Conservation (phyloP, 2,888 invertebrate species). For the Melipona beecheii region DNA sequence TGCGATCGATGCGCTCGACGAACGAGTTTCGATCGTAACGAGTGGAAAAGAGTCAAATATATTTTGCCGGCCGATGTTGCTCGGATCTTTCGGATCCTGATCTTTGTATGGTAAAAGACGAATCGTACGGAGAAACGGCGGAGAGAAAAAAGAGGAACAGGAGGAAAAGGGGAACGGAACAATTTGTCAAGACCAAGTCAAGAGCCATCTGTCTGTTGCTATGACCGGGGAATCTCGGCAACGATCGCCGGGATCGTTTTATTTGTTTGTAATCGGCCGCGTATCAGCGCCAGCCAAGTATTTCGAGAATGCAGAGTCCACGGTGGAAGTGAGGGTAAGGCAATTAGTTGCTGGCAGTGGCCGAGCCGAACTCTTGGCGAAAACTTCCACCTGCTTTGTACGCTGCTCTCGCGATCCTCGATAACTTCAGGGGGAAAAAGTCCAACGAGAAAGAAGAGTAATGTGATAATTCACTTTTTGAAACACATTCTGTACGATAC, state of each 20-base stretch:
- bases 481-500: neutral
- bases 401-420: neutral
- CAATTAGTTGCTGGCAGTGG: constrained; percentile 69
- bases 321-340: constrained; percentile 58
- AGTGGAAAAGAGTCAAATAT: neutral
- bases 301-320: constrained; percentile 66
- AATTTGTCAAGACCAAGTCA: constrained; percentile 69
- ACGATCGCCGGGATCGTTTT: constrained; percentile 69
- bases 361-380: constrained; percentile 11
- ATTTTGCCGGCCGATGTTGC: neutral
- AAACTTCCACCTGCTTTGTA: constrained; percentile 43
- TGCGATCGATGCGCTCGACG: neutral
- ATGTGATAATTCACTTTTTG: neutral
- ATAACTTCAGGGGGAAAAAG: constrained; percentile 5
- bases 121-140: neutral
- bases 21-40: neutral
- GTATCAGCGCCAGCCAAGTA: constrained; percentile 62
- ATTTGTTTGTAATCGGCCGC: constrained; percentile 70
- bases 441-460: neutral
- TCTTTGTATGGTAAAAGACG: neutral
- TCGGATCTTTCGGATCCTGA: neutral
- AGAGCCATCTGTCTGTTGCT: constrained; percentile 67
- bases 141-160: neutral
- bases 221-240: constrained; percentile 65
- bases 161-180: constrained; percentile 23